Evolutionary conservation across 2,888 invertebrate species (phyloP), one percentile per base, ranked within the genome.

Genomic region (Melanargia galathea): DNA sequence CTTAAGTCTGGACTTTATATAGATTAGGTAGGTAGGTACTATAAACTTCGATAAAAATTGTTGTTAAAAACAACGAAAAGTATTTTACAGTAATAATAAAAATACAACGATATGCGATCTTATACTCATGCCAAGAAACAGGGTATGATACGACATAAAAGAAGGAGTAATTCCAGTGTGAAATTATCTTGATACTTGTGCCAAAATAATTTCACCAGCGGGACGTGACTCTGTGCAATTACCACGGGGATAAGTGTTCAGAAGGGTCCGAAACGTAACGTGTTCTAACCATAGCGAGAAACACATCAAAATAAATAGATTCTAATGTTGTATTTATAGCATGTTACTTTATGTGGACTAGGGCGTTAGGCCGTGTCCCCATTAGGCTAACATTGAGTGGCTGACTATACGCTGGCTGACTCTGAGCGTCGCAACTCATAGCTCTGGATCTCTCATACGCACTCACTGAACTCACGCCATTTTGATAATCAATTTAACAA

Each of bases 181-280:
- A 35, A 52, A 52, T 52, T 33, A 52, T 52, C 52, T 52, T 18
- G 52, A 52, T 52, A 35, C 35, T 52, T 35, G 52, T 35, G 52
- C 52, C 52, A 52, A 52, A 52, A 52, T 35, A 33, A 35, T 52
- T 20, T 20, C 33, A 6, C 33, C 52, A 30, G 5, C 10, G 51
- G 35, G 6, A 52, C 35, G 20, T 52, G 20, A 20, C 52, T 52
- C 20, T 20, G 52, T 33, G 35, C 20, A 33, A 52, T 52, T 52
- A 52, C 35, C 52, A 52, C 33, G 22, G 35, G 52, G 35, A 13
- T 33, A 11, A 7, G 2, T 43, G 22, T 11, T 46, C 11, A 46
- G 18, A 18, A 52, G 33, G 52, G 52, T 52, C 52, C 11, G 5
- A 13, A 35, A 20, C 11, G 20, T 35, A n/a, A n/a, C n/a, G n/a